Evolutionary conservation across 2,797 vertebrate species (phyloP).

Genomic region (Apogon talboti): DNA sequence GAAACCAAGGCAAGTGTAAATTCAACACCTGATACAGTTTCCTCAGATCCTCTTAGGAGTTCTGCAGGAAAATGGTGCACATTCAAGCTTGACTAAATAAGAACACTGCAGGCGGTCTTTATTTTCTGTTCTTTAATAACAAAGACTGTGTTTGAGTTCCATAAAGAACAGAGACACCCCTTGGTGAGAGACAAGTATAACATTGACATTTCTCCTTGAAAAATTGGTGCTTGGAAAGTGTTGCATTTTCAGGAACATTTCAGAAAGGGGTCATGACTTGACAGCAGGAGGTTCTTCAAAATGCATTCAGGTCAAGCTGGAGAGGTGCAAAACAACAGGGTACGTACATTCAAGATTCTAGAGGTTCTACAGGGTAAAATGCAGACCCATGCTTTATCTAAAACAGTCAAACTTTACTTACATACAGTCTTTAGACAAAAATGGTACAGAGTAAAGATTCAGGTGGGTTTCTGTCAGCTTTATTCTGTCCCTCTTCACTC

Average conservation of each 20-base stretch:
- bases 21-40: too few relatives aligned
- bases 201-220: constrained; percentile 66
- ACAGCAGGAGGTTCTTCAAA: constrained; percentile 43
- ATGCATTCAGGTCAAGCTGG: constrained; percentile 71
- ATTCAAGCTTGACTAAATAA: not conserved
- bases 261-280: constrained; percentile 34
- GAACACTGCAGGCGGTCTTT: not conserved
- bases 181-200: constrained; percentile 61
- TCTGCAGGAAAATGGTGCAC: not conserved
- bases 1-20: too few relatives aligned
- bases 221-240: constrained; percentile 59
- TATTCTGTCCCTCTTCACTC: constrained; percentile 46
- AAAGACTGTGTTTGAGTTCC: constrained; percentile 78
- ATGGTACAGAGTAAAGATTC: constrained; percentile 35
- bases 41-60: not conserved
- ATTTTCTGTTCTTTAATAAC: constrained; percentile 74
- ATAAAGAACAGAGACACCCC: constrained; percentile 71
- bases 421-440: constrained; percentile 39
- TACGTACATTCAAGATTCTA: constrained; percentile 76
- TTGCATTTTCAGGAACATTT: constrained; percentile 46
- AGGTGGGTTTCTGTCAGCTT: constrained; percentile 30
- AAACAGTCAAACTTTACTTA: constrained; percentile 46
- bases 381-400: constrained; percentile 66
- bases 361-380: constrained; percentile 63
- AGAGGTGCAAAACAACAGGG: constrained; percentile 62